Percentiles rank a stretch among this genome's conserved stretches.
Evolutionary conservation across 2,888 invertebrate genomes (phyloP).

Genomic region (Chirona hameri): DNA sequence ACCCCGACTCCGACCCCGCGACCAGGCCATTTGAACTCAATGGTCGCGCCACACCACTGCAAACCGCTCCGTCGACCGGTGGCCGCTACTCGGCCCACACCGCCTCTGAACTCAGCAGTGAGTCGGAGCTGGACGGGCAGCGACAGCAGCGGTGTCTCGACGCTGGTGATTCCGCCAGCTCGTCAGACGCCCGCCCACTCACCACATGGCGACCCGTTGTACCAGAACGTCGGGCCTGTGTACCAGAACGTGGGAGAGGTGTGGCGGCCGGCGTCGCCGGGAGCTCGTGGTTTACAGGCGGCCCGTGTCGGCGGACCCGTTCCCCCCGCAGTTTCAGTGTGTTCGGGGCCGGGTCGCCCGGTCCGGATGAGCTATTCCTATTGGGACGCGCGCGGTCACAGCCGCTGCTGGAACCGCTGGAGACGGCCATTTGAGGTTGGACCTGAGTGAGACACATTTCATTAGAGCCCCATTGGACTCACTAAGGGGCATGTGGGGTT

Average conservation of each 20-base stretch:
- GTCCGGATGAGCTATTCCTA: background rate
- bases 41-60: background rate
- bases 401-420: background rate
- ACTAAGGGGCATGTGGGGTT: no score
- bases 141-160: background rate
- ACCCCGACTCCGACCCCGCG: background rate
- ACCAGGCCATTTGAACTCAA: background rate
- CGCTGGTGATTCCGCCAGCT: background rate
- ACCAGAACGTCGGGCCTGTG: constrained; percentile 1
- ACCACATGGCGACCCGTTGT: background rate
- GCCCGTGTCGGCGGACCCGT: background rate
- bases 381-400: background rate
- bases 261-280: background rate
- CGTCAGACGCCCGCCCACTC: background rate
- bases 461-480: no score
- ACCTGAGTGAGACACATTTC: background rate
- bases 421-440: background rate
- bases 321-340: background rate
- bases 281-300: background rate
- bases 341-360: no score
- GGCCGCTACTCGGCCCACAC: background rate
- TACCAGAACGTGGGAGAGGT: background rate
- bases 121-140: background rate
- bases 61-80: background rate
- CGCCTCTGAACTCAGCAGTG: background rate